Conservation (phyloP, 1,140 invertebrate genomes). For the Nomia melanderi region DNA sequence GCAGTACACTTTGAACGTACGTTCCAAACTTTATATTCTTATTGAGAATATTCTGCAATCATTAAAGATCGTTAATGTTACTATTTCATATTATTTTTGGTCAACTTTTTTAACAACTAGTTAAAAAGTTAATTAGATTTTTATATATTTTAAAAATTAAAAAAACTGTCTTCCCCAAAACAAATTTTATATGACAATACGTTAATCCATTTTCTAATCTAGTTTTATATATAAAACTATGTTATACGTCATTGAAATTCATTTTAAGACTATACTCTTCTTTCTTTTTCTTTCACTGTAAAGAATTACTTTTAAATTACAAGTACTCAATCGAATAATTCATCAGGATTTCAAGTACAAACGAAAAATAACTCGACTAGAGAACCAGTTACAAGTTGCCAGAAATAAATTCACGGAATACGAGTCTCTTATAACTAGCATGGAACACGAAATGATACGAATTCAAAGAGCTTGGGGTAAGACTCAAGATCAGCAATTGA, state of each 20-base stretch:
- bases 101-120: too few species aligned
- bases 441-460: conserved; percentile 70
- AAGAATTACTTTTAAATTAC: not conserved
- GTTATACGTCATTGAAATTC: not conserved
- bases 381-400: conserved; percentile 65
- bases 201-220: too few species aligned
- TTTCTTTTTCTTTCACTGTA: not conserved
- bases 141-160: too few species aligned
- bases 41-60: not conserved
- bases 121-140: too few species aligned
- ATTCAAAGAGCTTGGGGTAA: conserved; percentile 68
- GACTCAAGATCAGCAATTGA: conserved; percentile 25
- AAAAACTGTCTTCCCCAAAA: too few species aligned
- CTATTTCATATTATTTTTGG: conserved; percentile 9
- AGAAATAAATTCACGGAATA: conserved; percentile 64
- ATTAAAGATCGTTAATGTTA: not conserved
- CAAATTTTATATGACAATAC: not conserved
- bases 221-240: not conserved
- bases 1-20: conserved; percentile 67
- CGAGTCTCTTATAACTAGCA: conserved; percentile 61
- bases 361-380: conserved; percentile 65
- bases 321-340: conserved; percentile 4
- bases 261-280: not conserved
- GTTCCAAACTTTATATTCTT: conserved; percentile 26
- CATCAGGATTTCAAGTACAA: conserved; percentile 71